Base-by-base conservation (phyloP, 1,140 invertebrate species). In the Hylaeus volcanicus region DNA sequence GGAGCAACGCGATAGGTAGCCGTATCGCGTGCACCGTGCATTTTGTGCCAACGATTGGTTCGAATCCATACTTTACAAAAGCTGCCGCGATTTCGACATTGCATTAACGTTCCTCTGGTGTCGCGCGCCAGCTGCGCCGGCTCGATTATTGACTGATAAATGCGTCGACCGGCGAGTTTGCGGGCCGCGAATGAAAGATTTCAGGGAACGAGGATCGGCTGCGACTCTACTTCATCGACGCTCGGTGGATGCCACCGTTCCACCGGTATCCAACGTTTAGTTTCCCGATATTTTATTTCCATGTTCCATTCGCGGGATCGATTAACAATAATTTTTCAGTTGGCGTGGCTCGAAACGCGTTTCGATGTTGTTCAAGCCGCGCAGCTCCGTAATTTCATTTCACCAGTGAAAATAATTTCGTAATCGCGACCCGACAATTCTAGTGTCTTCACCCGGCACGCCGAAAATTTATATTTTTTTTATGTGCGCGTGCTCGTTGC, bases 11-110 rank as follows among this genome's bases (percentile, higher is more conserved):
- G 85, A 86, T 86, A 83, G 84, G 81, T 80, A 73, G 76, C 76
- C 70, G 75, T 86, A 81, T 79, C 85, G 73, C 76, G 69, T 55
- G 72, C 58, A 11, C 8, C 8, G 39, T 11, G 15, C 9, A 61
- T 70, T 77, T 68, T 68, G 69, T 81, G 26, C 26, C 26, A 26
- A 64, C 82, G 73, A 85, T 60, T 73, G 74, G 83, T 76, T 68
- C 84, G 26, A 78, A 86, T 86, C 83, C 78, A 87, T 87, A 88
- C 88, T 89, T 89, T 88, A 85, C 80, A 85, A 86, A 84, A 71
- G 79, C 74, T n/a, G 14, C 70, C 56, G 83, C 55, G 84, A 68
- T 75, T 15, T 60, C 26, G 58, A 45, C 14, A 11, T 73, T 45
- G 69, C 70, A 43, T 79, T 72, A 68, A 76, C 60, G 51, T 65